phyloP scores from a whole-genome alignment of 2,797 vertebrate genomes.

The Gila robusta region DNA sequence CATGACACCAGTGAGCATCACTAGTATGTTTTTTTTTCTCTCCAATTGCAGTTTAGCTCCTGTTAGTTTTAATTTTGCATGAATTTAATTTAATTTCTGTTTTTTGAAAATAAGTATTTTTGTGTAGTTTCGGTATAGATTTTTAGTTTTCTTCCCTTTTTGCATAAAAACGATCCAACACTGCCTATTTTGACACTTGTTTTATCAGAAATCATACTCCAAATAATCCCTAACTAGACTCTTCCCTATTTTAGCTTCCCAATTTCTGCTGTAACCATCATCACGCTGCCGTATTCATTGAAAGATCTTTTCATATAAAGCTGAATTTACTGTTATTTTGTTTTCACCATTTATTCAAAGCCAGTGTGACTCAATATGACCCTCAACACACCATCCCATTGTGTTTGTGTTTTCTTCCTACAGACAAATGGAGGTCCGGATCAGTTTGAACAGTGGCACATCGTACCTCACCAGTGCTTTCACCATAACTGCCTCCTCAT shows the following conservation, averaged over 20 bases:
- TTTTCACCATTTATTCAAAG: not conserved
- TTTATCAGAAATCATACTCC: not conserved
- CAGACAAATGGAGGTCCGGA: conserved; percentile 90
- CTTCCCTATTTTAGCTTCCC: not conserved
- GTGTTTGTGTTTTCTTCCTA: conserved; percentile 19
- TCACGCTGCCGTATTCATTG: not conserved
- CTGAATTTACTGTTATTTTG: not conserved
- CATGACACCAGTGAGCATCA: not conserved
- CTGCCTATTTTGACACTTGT: not conserved
- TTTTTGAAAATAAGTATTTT: not conserved
- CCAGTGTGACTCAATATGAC: not conserved
- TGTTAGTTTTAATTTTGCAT: not conserved
- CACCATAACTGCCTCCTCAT: conserved; percentile 88
- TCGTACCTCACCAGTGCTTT: conserved; percentile 85
- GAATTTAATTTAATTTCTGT: not conserved
- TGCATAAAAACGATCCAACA: not conserved
- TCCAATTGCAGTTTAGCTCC: not conserved
- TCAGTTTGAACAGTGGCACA: conserved; percentile 89
- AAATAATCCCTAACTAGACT: not conserved
- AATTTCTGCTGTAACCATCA: not conserved
- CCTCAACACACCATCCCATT: not conserved
- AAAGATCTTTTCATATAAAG: not conserved
- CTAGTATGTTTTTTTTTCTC: not conserved
- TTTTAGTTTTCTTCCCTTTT: not conserved
- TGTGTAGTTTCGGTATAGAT: not conserved